These are phyloP conservation scores for Oreochromis spilurus DNA, from an alignment of 2,113 vertebrate genomes.

Conservation along the genomic window DNA sequence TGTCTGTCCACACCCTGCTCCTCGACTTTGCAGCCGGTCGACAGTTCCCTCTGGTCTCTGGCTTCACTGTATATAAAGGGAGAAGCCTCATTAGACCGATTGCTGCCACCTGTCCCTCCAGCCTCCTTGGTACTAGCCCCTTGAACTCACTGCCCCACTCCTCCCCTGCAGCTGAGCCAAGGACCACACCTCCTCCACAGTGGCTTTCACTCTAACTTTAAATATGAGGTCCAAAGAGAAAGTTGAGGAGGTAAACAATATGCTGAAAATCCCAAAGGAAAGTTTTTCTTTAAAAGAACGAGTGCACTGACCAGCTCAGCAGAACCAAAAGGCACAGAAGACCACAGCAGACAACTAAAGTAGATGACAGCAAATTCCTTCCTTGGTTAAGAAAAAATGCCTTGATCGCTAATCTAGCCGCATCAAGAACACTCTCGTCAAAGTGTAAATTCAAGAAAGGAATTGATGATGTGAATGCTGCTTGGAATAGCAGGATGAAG, in stretches of 20 bases:
- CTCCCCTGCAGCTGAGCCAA: not conserved
- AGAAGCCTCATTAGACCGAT: not conserved
- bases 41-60: not conserved
- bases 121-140: not conserved
- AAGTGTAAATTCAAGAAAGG: not conserved
- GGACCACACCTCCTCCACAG: not conserved
- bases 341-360: not conserved
- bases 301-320: not conserved
- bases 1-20: not conserved
- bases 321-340: not conserved
- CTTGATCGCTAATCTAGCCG: not conserved
- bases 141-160: not conserved
- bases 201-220: not conserved
- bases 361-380: not conserved
- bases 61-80: not conserved
- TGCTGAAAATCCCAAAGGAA: not conserved
- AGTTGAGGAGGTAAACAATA: not conserved
- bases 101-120: not conserved
- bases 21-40: rapidly evolving
- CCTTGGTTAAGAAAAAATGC: not conserved
- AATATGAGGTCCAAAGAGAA: not conserved
- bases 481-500: not conserved
- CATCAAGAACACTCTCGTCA: not conserved
- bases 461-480: not conserved
- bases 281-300: not conserved